Evolutionary conservation across 2,888 invertebrate species (phyloP).

Genomic region (Cantharis nigra): DNA sequence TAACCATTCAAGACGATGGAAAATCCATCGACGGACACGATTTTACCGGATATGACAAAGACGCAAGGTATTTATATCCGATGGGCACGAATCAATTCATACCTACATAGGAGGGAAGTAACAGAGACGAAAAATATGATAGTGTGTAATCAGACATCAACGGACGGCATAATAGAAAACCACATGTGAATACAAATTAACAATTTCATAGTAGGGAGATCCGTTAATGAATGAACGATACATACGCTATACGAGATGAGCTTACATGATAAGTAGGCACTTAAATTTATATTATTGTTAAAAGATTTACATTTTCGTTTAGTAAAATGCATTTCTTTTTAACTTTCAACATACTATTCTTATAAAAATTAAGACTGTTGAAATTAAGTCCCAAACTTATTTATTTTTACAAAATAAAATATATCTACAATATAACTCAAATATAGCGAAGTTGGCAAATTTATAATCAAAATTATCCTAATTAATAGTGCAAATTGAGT

Average conservation of each 20-base stretch:
- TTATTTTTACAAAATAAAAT: too few species aligned
- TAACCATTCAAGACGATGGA: conserved; percentile 45
- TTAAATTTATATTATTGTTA: neutral
- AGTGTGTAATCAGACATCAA: conserved; percentile 56
- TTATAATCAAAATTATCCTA: too few species aligned
- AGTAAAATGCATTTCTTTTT: neutral
- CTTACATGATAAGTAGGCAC: neutral
- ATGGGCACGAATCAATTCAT: conserved; percentile 46
- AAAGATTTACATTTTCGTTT: neutral
- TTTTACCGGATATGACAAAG: conserved; percentile 56
- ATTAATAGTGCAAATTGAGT: too few species aligned
- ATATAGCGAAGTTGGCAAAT: too few species aligned
- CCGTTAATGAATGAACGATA: conserved; percentile 33
- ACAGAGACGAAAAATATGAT: conserved; percentile 55
- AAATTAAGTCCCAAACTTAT: neutral
- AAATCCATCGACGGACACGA: conserved; percentile 43
- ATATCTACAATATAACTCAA: neutral
- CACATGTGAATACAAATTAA: conserved; percentile 50
- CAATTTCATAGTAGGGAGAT: conserved; percentile 14
- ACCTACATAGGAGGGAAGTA: conserved; percentile 34
- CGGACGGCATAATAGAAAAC: conserved; percentile 50
- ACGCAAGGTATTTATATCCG: conserved; percentile 55
- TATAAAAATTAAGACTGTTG: too few species aligned
- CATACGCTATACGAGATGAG: conserved; percentile 4
- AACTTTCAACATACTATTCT: neutral